phyloP scores from a whole-genome alignment of 1,140 invertebrate genomes.

The Andrena cerasifolii region DNA sequence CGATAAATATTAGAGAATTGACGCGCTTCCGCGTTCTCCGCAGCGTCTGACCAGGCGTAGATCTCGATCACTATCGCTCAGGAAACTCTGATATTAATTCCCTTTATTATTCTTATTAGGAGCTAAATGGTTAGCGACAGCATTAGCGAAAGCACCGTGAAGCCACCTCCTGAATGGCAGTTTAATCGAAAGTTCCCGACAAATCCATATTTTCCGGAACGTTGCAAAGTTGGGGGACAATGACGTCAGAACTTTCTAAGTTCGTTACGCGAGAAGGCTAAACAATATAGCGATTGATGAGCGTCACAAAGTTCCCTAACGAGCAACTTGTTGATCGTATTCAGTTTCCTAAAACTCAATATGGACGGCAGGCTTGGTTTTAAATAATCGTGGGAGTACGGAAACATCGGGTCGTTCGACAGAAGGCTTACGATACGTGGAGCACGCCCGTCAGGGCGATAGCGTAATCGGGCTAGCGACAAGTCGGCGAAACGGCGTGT shows the following conservation, averaged over 20 bases:
- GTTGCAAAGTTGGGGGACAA: not conserved
- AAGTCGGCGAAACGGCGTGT: conserved; percentile 11
- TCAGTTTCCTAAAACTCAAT: not conserved
- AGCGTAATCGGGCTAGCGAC: conserved; percentile 17
- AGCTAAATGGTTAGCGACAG: not conserved
- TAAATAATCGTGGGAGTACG: not conserved
- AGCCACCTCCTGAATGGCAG: not conserved
- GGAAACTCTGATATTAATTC: too few species aligned
- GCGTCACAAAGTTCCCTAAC: not conserved
- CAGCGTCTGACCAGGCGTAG: too few species aligned
- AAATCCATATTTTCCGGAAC: not conserved
- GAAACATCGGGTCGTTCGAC: too few species aligned
- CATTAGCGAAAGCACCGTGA: not conserved
- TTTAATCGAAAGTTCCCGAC: conserved; percentile 4
- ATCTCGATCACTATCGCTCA: too few species aligned
- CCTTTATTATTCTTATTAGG: too few species aligned
- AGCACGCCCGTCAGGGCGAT: not conserved
- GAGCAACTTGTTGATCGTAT: conserved; percentile 6
- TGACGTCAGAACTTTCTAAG: not conserved
- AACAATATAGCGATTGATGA: not conserved
- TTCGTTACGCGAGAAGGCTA: not conserved
- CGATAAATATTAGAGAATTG: too few species aligned
- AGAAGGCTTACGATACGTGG: too few species aligned
- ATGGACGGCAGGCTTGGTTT: not conserved
- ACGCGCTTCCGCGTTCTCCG: too few species aligned